phyloP scores from a whole-genome alignment of 64 coral and sea anemone genomes.

The Actinia equina region DNA sequence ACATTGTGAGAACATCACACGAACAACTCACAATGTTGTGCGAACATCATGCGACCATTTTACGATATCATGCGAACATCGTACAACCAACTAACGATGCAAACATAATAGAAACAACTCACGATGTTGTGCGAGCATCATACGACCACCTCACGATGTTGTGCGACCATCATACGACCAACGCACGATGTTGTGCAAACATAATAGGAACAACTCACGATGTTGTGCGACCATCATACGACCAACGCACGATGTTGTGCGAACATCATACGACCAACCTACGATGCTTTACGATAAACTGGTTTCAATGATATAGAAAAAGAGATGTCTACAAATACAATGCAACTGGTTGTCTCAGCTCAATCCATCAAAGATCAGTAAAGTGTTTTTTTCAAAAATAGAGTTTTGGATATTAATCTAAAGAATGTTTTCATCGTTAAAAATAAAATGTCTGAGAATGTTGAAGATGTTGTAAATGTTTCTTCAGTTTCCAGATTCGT shows the following conservation, averaged over 20 bases:
- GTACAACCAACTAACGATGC: no score
- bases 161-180: background rate
- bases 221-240: background rate
- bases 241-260: background rate
- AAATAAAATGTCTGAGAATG: background rate
- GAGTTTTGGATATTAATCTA: background rate
- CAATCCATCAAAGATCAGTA: background rate
- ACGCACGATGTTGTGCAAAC: background rate
- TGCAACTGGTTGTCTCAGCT: no score
- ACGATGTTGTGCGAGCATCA: background rate
- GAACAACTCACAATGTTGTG: background rate
- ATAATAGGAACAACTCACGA: background rate
- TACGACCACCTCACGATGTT: background rate
- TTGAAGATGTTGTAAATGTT: background rate
- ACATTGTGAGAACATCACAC: background rate
- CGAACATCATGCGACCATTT: background rate
- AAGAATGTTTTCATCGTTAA: background rate
- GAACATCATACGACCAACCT: background rate
- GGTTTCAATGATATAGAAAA: background rate
- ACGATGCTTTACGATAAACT: background rate
- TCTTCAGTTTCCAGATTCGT: slow-evolving; percentile 9
- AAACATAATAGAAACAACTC: background rate
- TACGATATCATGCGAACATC: background rate
- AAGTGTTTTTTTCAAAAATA: background rate
- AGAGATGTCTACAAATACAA: no score